Base-by-base conservation (phyloP, 2,113 vertebrate species). In the Mobula hypostoma region DNA sequence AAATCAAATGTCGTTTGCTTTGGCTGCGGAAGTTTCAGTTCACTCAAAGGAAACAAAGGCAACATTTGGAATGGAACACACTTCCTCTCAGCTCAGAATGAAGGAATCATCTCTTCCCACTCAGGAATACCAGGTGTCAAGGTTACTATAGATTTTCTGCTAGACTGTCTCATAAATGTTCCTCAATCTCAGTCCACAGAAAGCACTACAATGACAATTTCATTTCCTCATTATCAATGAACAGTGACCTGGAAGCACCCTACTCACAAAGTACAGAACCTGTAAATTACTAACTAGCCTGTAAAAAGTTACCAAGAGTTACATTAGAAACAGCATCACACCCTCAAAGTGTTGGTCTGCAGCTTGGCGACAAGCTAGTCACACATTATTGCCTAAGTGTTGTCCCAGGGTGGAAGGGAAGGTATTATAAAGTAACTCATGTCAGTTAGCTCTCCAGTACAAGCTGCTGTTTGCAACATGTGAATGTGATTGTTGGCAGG, bases 351-450 rank as follows among this genome's bases (percentile, higher is more conserved):
- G 85, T 19, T 29, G 32, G 17, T 66, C 85, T 90, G 15, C 29
- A 90, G 63, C 15, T 32, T n/a, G 85, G n/a, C 61, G 66, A 6
- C 61, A 90, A 32, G 14, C 61, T 61, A 36, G 32, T 90, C 61
- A 90, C 85, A 90, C 85, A 19, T 66, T 66, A n/a, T 14, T 68
- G 56, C 66, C 61, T 7, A 14, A 19, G 85, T 32, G 61, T 63
- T 68, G 85, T 66, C 85, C 15, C 29, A 14, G 63, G 61, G 61
- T 32, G n/a, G 27, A 32, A 90, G 85, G 15, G 66, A 90, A 90
- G 61, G 17, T 90, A 90, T 68, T 90, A 90, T 66, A 90, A 90
- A 90, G 63, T 32, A 90, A 61, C 61, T 90, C 61, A 29, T 90
- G 61, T 66, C 85, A 66, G 85, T 90, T 66, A 66, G 66, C 63